Conservation (phyloP, 2,797 vertebrate genomes). For the Hephaestus fuliginosus region DNA sequence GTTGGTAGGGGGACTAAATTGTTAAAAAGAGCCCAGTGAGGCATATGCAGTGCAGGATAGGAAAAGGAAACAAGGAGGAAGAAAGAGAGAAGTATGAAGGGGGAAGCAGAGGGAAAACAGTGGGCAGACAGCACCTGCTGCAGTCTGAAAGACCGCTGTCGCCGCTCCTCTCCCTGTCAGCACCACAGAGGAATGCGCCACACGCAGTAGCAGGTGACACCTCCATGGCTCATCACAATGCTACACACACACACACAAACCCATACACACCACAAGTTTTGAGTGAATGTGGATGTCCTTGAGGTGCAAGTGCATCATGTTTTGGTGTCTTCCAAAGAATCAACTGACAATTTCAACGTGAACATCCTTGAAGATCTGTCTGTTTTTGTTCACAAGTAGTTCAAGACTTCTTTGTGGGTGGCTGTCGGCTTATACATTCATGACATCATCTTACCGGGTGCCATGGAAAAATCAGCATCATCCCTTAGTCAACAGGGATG, state of each 20-base stretch:
- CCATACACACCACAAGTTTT: not conserved
- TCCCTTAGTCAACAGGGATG: conserved; percentile 12
- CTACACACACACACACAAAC: conserved; percentile 33
- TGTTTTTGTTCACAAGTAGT: not conserved
- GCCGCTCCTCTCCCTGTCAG: conserved; percentile 66
- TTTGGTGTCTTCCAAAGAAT: conserved; percentile 25
- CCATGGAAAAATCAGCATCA: conserved; percentile 24
- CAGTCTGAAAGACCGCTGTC: conserved; percentile 63
- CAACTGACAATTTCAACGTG: conserved; percentile 4
- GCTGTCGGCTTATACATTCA: conserved; percentile 30
- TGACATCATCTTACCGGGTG: conserved; percentile 34
- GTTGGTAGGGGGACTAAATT: not conserved
- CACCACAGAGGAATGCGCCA: conserved; percentile 53
- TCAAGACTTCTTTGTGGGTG: conserved; percentile 12
- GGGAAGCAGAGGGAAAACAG: conserved; percentile 40
- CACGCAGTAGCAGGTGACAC: conserved; percentile 65
- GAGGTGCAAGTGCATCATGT: conserved; percentile 5
- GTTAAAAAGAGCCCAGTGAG: conserved; percentile 6
- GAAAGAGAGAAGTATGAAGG: conserved; percentile 39
- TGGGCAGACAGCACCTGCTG: conserved; percentile 73
- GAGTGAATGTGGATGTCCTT: conserved; percentile 31
- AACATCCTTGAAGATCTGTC: conserved; percentile 27
- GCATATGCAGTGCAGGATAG: not conserved
- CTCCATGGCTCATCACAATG: conserved; percentile 48
- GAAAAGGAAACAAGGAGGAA: not conserved